Conservation (phyloP, 2,797 vertebrate species). For the Eleutherodactylus coqui region DNA sequence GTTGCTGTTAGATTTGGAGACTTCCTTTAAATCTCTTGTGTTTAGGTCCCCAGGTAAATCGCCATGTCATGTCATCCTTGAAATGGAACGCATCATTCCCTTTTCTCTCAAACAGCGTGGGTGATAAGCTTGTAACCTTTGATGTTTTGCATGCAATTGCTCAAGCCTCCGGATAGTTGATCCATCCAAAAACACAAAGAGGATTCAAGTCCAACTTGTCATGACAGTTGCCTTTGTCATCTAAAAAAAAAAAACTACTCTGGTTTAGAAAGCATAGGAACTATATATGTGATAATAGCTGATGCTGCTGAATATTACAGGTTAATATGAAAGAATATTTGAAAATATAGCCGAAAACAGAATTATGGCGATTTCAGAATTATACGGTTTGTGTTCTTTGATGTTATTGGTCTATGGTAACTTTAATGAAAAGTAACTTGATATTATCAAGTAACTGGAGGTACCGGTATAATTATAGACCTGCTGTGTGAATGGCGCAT, state of each 20-base stretch:
- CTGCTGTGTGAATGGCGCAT: neutral
- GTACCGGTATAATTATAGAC: neutral
- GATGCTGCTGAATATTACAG: neutral
- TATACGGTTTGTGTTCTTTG: neutral
- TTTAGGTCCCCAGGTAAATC: conserved; percentile 48
- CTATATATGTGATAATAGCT: neutral
- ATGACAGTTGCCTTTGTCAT: conserved; percentile 32
- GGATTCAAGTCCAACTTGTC: conserved; percentile 30
- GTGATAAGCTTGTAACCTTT: conserved; percentile 52
- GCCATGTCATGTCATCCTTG: conserved; percentile 49
- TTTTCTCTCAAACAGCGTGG: conserved; percentile 29
- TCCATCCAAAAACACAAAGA: conserved; percentile 31
- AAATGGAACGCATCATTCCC: conserved; percentile 30
- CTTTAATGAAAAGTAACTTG: neutral
- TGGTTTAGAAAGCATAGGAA: conserved; percentile 7
- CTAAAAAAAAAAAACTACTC: conserved; percentile 21
- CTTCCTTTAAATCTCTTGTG: conserved; percentile 34
- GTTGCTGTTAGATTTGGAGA: neutral
- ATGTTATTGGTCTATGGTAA: neutral
- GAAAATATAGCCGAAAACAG: neutral
- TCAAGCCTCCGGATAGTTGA: conserved; percentile 39
- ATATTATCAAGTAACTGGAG: neutral
- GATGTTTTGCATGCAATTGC: conserved; percentile 45
- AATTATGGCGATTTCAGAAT: neutral
- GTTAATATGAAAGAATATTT: neutral